A percentile compares a stretch with the other conserved stretches of the same genome.
These are phyloP conservation scores for Lycorma delicatula DNA, from an alignment of 1,140 invertebrate genomes.

Conservation along the genomic window DNA sequence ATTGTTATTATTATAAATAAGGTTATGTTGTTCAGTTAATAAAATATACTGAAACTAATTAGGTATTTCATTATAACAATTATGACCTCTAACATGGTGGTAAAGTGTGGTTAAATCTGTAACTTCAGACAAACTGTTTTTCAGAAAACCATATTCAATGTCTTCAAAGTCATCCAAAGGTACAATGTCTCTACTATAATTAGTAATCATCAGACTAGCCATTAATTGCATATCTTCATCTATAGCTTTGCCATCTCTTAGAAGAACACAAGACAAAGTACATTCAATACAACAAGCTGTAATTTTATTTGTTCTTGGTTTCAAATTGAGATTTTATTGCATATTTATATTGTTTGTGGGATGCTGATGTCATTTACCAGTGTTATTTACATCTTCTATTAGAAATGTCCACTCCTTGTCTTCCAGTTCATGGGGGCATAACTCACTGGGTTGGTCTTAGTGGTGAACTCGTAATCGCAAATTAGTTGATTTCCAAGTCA, in stretches of 20 bases:
- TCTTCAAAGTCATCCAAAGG: constrained; percentile 79
- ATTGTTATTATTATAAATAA: no score
- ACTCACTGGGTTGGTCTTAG: no score
- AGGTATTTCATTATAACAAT: no score
- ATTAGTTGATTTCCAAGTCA: no score
- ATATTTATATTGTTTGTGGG: constrained; percentile 86
- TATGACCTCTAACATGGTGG: no score
- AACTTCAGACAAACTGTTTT: no score
- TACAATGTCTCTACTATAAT: constrained; percentile 82
- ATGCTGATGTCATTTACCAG: constrained; percentile 75
- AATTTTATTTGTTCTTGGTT: constrained; percentile 75
- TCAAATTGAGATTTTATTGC: constrained; percentile 68
- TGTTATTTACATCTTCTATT: constrained; percentile 83
- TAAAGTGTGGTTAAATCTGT: no score
- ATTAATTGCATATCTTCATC: constrained; percentile 98
- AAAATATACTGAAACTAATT: no score
- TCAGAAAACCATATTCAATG: no score
- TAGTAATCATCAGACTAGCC: constrained; percentile 88
- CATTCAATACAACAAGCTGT: constrained; percentile 68
- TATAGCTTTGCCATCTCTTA: constrained; percentile 91
- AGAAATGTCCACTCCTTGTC: constrained; percentile 97
- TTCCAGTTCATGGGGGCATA: constrained; percentile 77
- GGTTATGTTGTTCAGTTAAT: no score
- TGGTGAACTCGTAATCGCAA: no score
- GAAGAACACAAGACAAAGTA: constrained; percentile 86